These are phyloP conservation scores for Nematostella vectensis DNA, from an alignment of 92 coral and sea anemone genomes.

Conservation along the genomic window DNA sequence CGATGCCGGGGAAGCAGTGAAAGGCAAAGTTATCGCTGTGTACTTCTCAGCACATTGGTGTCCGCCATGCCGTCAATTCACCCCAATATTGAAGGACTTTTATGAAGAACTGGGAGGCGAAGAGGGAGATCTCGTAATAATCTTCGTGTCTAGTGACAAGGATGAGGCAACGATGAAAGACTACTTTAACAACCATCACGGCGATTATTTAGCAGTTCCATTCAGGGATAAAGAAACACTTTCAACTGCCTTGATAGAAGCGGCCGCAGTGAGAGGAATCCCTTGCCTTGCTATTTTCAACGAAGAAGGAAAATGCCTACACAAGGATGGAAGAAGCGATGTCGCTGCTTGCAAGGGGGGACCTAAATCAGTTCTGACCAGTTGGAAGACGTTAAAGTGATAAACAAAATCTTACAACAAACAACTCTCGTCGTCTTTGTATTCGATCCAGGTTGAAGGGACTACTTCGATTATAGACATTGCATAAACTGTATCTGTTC, in stretches of 20 bases:
- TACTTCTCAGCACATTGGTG: neutral
- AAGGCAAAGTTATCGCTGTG: neutral
- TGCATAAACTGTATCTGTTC: no score
- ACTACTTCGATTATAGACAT: no score
- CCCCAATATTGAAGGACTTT: neutral
- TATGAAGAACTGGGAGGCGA: neutral
- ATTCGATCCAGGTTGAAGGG: no score
- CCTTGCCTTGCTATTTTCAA: slow-evolving; percentile 31
- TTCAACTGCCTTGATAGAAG: slow-evolving; percentile 10
- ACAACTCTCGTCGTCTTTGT: no score
- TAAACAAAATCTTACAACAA: no score
- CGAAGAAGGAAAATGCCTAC: slow-evolving; percentile 20
- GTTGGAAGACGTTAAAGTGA: neutral
- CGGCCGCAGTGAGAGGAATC: slow-evolving; percentile 31
- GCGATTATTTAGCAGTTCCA: slow-evolving; percentile 37
- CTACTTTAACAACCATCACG: slow-evolving; percentile 28
- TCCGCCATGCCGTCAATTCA: slow-evolving; percentile 1
- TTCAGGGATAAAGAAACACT: slow-evolving; percentile 4
- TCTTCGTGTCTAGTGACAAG: slow-evolving; percentile 44
- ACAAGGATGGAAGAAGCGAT: slow-evolving; percentile 31
- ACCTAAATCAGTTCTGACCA: neutral
- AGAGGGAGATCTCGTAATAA: slow-evolving; percentile 1
- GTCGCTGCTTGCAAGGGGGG: slow-evolving; percentile 1
- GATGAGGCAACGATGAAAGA: slow-evolving; percentile 20
- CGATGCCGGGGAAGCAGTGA: neutral